These are phyloP conservation scores for Ochropleura plecta DNA, from an alignment of 2,888 invertebrate species.

Conservation along the genomic window DNA sequence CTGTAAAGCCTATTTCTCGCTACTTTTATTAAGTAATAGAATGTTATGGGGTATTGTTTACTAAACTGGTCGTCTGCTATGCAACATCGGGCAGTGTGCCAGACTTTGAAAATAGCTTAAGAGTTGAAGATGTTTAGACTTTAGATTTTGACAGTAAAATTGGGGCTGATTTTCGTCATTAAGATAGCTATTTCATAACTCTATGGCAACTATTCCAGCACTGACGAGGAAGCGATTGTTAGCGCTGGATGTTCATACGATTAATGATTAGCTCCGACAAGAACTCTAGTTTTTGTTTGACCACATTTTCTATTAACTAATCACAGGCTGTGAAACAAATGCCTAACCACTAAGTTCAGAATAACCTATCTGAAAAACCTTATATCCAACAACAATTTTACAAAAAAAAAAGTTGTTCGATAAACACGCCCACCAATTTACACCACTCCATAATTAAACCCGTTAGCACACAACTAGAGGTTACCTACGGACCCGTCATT, in stretches of 20 bases:
- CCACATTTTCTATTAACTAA: neutral
- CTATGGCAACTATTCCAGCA: neutral
- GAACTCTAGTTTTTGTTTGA: neutral
- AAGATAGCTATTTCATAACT: neutral
- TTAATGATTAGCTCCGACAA: neutral
- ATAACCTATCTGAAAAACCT: neutral
- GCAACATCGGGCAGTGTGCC: constrained; percentile 21
- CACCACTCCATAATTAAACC: constrained; percentile 45
- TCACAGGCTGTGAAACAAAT: neutral
- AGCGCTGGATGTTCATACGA: neutral
- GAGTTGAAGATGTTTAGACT: neutral
- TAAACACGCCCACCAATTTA: constrained; percentile 18
- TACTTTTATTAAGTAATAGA: constrained; percentile 61
- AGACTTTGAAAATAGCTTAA: neutral
- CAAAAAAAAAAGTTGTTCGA: constrained; percentile 1
- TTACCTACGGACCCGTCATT: constrained; percentile 48
- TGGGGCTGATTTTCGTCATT: neutral
- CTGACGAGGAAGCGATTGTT: neutral
- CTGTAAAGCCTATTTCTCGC: constrained; percentile 55
- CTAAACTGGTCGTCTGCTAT: constrained; percentile 24
- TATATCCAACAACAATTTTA: neutral
- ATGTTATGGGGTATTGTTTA: constrained; percentile 50
- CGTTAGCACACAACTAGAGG: constrained; percentile 29
- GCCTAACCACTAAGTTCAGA: neutral
- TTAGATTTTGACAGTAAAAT: neutral